Base-by-base conservation (phyloP, 2,113 vertebrate genomes). In the Aix galericulata region DNA sequence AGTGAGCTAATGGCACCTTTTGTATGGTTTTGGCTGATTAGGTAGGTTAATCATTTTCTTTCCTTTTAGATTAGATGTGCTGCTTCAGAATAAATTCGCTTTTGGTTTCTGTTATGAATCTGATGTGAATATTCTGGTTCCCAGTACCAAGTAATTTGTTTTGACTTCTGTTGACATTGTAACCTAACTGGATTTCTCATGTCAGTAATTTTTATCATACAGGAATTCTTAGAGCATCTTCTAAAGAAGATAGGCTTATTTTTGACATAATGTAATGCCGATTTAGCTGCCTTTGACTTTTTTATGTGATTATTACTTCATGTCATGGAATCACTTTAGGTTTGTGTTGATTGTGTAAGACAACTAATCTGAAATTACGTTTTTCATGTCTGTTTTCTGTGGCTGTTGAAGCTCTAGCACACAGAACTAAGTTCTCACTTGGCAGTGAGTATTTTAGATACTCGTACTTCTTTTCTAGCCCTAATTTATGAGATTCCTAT, bases 131-230 rank as follows among this genome's bases (percentile, higher is more conserved):
- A 64, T 75, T 71, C 75, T 89, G 40, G 80, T 95, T 92, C 85
- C 76, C 40, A 34, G 38, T 77, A 36, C 69, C 81, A 92, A 84
- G 76, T 91, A 87, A 60, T 93, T 95, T 92, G 32, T 75, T 83
- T 79, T 95, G 94, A 89, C 86, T 94, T 92, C 46, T 72, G 40
- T 84, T 93, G 88, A 86, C 82, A 91, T 53, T 88, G 79, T 67
- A 62, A 58, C 79, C 38, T 68, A 93, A 81, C 85, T 62, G 75
- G 53, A 71, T 71, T 88, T 58, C 36, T 12, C 94, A 77, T 53
- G 52, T 88, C 76, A 75, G 22, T 94, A 90, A 88, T 91, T 75
- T 89, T 92, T 84, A 96, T 92, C 42, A 78, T 50, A 21, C 32
- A 63, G 68, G 76, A 71, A 82, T 91, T 42, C 44, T 59, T 58